Evolutionary conservation across 1,140 invertebrate species (phyloP), one percentile per base, ranked within the genome.

Genomic region (Conus betulinus): DNA sequence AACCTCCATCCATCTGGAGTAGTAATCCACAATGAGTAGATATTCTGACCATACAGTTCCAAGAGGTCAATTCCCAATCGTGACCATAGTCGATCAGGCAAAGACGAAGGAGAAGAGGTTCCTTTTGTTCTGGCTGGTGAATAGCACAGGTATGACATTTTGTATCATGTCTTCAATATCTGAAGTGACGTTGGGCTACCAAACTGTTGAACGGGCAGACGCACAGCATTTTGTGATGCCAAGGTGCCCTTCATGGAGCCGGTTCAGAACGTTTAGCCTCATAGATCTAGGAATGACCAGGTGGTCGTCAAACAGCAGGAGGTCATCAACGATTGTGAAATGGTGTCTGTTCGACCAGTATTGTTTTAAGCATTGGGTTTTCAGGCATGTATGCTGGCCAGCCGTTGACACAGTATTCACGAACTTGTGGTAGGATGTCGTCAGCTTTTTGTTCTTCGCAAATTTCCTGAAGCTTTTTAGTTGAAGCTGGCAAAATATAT

Each of bases 21-120:
- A 90, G 83, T 89, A 93, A 83, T 93, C 17, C 17, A 89, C 85
- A 39, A 2, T 85, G 52, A 89, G 52, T n/a, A 92, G 63, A 71
- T 91, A 90, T 85, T 79, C 39, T 79, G 55, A 13, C 79, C 87
- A 20, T 88, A 57, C 52, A 89, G 71, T 4, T 63, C 52, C 57
- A 88, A 87, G 51, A 89, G 51, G 60, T 90, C 90, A 15, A 67
- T 67, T 10, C 84, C 55, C 4, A 85, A 55, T 51, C 82, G 88
- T 39, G 84, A 27, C 91, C 90, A 92, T 23, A 87, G 91, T 39
- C 39, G 3, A 39, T 39, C 39, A 39, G 39, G 39, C 39, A 39
- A 39, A 39, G 0, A 39, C 39, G 51, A 11, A 88, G 89, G 23
- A 91, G 84, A 11, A 91, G 52, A 20, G 88, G 89, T 86, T 91